These are phyloP conservation scores for Brachionus koreanus DNA, from an alignment of 1,140 invertebrate species.

Conservation along the genomic window DNA sequence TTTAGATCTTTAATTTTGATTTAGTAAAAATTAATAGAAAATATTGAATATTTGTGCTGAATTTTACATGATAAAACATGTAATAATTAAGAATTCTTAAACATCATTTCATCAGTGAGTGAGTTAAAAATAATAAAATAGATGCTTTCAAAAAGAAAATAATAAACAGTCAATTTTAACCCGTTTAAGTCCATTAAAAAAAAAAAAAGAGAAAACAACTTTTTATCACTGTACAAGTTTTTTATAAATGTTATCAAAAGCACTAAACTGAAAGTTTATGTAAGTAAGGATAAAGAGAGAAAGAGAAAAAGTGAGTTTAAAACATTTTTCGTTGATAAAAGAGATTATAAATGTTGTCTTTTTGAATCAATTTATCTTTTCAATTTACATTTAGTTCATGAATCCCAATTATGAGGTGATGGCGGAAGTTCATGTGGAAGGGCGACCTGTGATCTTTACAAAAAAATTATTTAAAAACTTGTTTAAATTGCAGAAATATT, in stretches of 20 bases:
- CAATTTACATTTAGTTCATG: background rate
- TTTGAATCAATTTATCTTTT: background rate
- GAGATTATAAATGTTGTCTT: background rate
- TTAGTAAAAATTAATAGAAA: background rate
- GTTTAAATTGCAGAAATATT: background rate
- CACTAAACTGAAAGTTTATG: background rate
- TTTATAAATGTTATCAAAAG: background rate
- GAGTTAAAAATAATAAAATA: conserved; percentile 2
- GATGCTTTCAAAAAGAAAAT: conserved; percentile 17
- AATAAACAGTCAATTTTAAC: background rate
- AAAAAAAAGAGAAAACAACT: too few species aligned
- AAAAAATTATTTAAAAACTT: background rate
- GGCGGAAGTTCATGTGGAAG: conserved; percentile 41
- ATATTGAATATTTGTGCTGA: too few species aligned
- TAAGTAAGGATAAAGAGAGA: background rate
- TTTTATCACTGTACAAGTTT: conserved; percentile 31
- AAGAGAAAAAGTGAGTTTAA: background rate
- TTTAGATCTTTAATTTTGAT: background rate
- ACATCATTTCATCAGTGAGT: background rate
- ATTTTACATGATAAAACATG: background rate
- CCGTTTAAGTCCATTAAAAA: background rate
- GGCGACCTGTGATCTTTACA: conserved; percentile 39
- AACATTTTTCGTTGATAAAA: conserved; percentile 8
- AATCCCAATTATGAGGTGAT: conserved; percentile 43
- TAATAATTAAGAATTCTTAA: background rate